Evolutionary conservation across 2,797 vertebrate genomes (phyloP), one percentile per base, ranked within the genome.

Genomic region (Parotocinclus haroldoi): DNA sequence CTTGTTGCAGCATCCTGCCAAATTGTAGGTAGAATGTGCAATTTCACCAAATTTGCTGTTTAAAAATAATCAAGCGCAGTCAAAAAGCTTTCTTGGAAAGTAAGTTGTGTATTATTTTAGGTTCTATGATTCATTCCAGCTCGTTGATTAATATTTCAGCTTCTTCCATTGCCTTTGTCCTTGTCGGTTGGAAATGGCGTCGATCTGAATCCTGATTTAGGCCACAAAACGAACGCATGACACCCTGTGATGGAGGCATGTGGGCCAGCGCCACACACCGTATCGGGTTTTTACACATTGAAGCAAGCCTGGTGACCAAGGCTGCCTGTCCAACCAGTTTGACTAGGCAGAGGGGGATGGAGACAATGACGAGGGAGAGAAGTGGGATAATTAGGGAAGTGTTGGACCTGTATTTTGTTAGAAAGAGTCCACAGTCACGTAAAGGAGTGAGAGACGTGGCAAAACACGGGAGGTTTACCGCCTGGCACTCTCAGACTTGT

Each of bases 281-380:
- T 46, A 13, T 36, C 10, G 1, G 5, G 27, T 60, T 45, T 54
- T 56, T 62, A 58, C 37, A 60, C 40, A 55, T 55, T 27, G 0
- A 52, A 14, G 14, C 39, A 66, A 63, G 44, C 9, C 7, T 6
- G 40, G 17, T 66, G 12, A 37, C 9, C 17, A 42, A 37, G 7
- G 13, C 1, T 52, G 19, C 52, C 44, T 56, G 74, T 68, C 16
- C 58, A 73, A 75, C 75, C 69, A 73, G 73, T 74, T 40, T n/a
- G 50, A 67, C 73, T 3, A 63, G 76, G 42, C 14, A 55, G 27
- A 58, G 40, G 14, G 48, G 48, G 48, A 0, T 9, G 48, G 14
- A 50, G 11, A 9, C 27, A 48, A 40, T 69, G 53, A 42, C 46
- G 52, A 27, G 10, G 49, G 49, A 40, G 16, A 38, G 19, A 38